Evolutionary conservation across 2,888 invertebrate genomes (phyloP), one percentile per base, ranked within the genome.

Genomic region (Euproctis similis): DNA sequence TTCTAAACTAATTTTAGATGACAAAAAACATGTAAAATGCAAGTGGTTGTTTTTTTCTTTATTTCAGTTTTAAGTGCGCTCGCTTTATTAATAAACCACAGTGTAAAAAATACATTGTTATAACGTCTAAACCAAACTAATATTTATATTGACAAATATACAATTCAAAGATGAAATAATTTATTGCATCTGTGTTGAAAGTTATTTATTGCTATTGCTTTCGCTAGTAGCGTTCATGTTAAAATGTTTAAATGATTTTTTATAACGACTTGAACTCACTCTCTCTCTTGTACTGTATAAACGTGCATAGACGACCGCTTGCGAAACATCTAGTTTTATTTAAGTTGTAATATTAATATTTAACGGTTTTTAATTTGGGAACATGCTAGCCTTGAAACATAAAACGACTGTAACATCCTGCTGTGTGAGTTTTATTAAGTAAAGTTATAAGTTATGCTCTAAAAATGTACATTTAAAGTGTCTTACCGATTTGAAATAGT

Each of bases 401-500:
- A 12, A 28, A 30, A 26, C 30, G 25, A 24, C 8, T 33, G 14
- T 35, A 10, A 30, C 30, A 29, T 39, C 39, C 38, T 37, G 22
- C 14, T 32, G 16, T 11, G 6, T 4, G 37, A 33, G 18, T 39
- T 35, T 24, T 29, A 11, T 31, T 14, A 35, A 11, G 22, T 30
- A 28, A 27, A 30, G 28, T 13, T 23, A 37, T 44, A 40, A 40
- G 28, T n/a, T n/a, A n/a, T n/a, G n/a, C n/a, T n/a, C n/a, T n/a
- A 46, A 39, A 31, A 26, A 23, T 12, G 4, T 12, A 37, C 39
- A 18, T 36, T 36, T 13, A 13, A 28, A 21, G 13, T 11, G 58
- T 64, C 85, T 80, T 77, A 92, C 92, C 91, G 88, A 86, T 93
- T 93, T 34, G 93, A 93, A 52, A 93, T 89, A 44, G 92, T 92